Evolutionary conservation across 2,888 invertebrate species (phyloP).

Genomic region (Thymelicus sylvestris): DNA sequence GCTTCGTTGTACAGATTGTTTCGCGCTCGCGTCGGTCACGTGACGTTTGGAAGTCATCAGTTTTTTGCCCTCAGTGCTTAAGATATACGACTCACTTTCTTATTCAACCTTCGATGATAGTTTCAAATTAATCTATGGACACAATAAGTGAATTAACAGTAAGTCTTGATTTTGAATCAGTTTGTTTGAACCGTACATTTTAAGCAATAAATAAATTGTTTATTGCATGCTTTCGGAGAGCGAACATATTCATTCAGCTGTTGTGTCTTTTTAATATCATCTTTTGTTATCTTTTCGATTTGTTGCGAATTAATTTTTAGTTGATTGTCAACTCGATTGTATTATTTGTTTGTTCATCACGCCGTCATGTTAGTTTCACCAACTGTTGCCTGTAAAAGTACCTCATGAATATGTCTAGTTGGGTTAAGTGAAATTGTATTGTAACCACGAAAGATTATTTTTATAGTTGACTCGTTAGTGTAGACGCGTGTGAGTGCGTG

Average conservation of each 20-base stretch:
- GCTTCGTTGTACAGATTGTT: conserved; percentile 24
- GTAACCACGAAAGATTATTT: conserved; percentile 13
- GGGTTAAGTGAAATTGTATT: conserved; percentile 2
- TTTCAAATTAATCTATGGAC: too few species aligned
- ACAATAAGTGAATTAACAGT: too few species aligned
- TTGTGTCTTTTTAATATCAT: too few species aligned
- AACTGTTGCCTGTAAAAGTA: conserved; percentile 8
- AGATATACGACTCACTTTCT: neutral
- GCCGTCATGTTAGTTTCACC: conserved; percentile 2
- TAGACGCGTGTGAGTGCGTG: conserved; percentile 18
- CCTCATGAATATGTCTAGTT: conserved; percentile 9
- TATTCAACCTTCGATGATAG: neutral
- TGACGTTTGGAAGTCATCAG: neutral
- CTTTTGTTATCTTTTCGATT: too few species aligned
- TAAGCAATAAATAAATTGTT: too few species aligned
- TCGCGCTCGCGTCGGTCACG: neutral
- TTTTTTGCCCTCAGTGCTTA: neutral
- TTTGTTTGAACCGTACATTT: too few species aligned
- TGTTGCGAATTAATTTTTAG: too few species aligned
- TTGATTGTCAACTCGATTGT: neutral
- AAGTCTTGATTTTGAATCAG: too few species aligned
- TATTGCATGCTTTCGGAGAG: too few species aligned
- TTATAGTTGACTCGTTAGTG: conserved; percentile 10
- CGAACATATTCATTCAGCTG: too few species aligned
- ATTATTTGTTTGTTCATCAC: neutral